These are phyloP conservation scores for Archips xylosteana DNA, from an alignment of 2,888 invertebrate genomes.

Conservation along the genomic window DNA sequence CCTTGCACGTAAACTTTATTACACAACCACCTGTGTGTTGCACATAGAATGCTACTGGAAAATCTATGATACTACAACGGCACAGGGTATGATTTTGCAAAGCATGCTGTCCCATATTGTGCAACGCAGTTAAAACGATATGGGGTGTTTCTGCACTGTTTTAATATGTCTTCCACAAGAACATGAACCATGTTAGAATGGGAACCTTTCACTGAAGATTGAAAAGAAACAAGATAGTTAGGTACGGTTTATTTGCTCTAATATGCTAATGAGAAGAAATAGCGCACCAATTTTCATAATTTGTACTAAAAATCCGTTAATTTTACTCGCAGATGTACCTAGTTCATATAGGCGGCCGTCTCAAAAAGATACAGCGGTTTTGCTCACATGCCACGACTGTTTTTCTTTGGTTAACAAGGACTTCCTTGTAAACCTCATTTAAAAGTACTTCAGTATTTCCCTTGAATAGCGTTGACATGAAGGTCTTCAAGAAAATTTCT, in stretches of 20 bases:
- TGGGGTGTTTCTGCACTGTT: neutral
- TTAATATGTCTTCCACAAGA: conserved; percentile 1
- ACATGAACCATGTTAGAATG: conserved; percentile 1
- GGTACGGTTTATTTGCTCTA: neutral
- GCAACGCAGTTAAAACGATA: conserved; percentile 11
- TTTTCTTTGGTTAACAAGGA: no score
- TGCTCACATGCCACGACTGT: no score
- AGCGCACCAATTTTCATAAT: no score
- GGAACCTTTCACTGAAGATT: neutral
- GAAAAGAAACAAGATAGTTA: neutral
- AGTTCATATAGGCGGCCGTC: no score
- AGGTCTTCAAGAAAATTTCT: no score
- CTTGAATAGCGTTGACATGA: no score
- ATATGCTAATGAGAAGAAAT: no score
- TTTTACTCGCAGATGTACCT: no score
- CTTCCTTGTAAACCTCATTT: no score
- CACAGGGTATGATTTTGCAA: neutral
- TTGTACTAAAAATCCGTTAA: no score
- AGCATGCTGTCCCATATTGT: neutral
- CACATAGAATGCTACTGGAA: neutral
- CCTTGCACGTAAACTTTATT: conserved; percentile 11
- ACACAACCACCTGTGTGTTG: neutral
- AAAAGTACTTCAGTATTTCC: no score
- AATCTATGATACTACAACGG: neutral
- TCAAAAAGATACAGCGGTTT: no score